Base-by-base conservation (phyloP, 2,113 vertebrate species). In the Herpetotheres cachinnans region DNA sequence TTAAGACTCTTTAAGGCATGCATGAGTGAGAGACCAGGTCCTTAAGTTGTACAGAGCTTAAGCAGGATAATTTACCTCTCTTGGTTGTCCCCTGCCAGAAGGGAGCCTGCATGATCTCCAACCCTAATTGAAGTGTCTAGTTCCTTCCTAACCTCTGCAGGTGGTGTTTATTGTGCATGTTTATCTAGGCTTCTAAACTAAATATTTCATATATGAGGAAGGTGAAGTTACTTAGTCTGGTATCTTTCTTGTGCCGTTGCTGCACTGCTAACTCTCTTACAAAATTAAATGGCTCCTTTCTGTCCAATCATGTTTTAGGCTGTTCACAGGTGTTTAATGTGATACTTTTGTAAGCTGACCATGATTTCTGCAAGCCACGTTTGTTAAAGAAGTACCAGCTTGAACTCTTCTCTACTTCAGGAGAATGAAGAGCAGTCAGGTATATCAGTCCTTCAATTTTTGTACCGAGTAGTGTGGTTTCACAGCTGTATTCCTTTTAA, bases 21-120 rank as follows among this genome's bases (percentile, higher is more conserved):
- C n/a, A 5, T 61, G 29, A 67, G 16, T 0, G 1, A 67, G 49
- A 70, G 58, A 20, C 0, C 0, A 1, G 11, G 24, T 66, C 36
- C 19, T 56, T 38, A 66, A 62, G 7, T 13, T 65, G 17, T 38
- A 25, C 16, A 42, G 55, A 74, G 17, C 19, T 92, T 52, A 61
- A 55, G 49, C 11, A 47, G 22, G 2, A 2, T 70, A n/a, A 19
- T 47, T 40, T 29, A 29, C 5, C 9, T 76, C 21, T 71, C 6
- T 54, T 25, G 3, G 10, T 56, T 66, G 2, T 90, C 22, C 47
- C 15, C 20, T 44, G 22, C 49, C 78, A 17, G 63, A 83, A 47
- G 3, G 24, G 11, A 86, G 40, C 27, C 44, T 79, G 17, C 4
- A 11, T 69, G 61, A 61, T 12, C 40, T 66, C 36, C 25, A 69